Evolutionary conservation across 2,888 invertebrate genomes (phyloP).

Genomic region (Stenolophus ochropezus): DNA sequence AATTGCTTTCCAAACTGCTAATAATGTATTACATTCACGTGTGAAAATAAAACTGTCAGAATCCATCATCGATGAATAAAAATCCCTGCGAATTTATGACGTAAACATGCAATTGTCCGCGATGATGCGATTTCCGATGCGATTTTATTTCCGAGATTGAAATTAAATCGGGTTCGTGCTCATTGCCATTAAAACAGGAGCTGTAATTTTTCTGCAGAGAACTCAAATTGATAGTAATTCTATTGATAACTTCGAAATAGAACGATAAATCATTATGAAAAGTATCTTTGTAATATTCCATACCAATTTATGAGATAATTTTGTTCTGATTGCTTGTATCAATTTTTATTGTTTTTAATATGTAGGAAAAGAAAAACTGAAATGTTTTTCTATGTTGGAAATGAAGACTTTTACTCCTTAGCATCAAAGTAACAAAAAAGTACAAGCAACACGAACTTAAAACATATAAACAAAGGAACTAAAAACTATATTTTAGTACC

Average conservation of each 20-base stretch:
- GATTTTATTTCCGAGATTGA: constrained; percentile 15
- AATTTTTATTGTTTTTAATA: too few species aligned
- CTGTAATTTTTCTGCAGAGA: constrained; percentile 8
- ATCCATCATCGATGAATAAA: constrained; percentile 23
- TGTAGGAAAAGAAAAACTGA: too few species aligned
- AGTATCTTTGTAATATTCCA: too few species aligned
- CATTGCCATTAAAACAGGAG: not conserved
- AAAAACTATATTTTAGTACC: too few species aligned
- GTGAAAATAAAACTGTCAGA: constrained; percentile 34
- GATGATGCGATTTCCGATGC: constrained; percentile 12
- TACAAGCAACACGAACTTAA: too few species aligned
- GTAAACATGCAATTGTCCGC: constrained; percentile 28
- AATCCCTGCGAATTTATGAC: constrained; percentile 15
- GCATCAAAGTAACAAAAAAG: too few species aligned
- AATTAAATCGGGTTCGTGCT: constrained; percentile 11
- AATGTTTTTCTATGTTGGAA: too few species aligned
- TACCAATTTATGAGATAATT: too few species aligned
- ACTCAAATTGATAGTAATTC: not conserved
- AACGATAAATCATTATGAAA: not conserved
- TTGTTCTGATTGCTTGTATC: too few species aligned
- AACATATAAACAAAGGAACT: too few species aligned
- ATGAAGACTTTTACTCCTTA: too few species aligned
- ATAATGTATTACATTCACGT: constrained; percentile 16
- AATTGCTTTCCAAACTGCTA: not conserved
- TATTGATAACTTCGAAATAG: not conserved